Evolutionary conservation across 2,113 vertebrate species (phyloP), one percentile per base, ranked within the genome.

Genomic region (Passerina amoena): DNA sequence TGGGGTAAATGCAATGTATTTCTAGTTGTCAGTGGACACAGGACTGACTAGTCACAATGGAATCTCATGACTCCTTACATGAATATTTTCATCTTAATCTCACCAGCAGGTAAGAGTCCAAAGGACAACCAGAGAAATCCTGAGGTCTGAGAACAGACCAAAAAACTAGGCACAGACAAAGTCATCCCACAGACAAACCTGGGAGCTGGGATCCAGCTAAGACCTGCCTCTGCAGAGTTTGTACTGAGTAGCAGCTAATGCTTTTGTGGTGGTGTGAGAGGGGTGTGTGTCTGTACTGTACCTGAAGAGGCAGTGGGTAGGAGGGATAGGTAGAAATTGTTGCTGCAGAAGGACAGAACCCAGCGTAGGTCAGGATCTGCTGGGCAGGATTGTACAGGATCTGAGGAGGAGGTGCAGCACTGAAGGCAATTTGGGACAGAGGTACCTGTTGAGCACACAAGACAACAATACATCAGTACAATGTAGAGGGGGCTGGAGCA

Each of bases 331-430:
- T 95, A 4, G 99, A 98, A 48, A 99, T 96, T 5, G 98, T 33
- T 42, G 98, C 97, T 3, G 98, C 95, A 1, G 98, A 90, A 4
- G 98, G 98, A 81, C 98, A 98, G 96, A 99, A 98, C 10, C 99
- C 98, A 2, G 98, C 31, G 1, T 98, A 99, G 12, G 98, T 98
- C 91, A 99, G 94, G 96, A 99, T 97, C 95, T 99, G 99, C 96
- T 99, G 99, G 14, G 98, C 98, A 2, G 99, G 99, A 91, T 99
- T 99, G 97, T 99, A 99, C 59, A 99, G 96, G 92, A 98, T 98
- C 97, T 99, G 99, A 54, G 99, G 99, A 6, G 98, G 98, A 5
- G 98, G 94, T 3, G 98, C 90, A 0, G 98, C 97, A 88, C 98
- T 98, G 28, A 97, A 97, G 71, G 98, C 96, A 10, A 97, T 91